Evolutionary conservation across 2,888 invertebrate species (phyloP), one percentile per base, ranked within the genome.

Genomic region (Synergus japonicus): DNA sequence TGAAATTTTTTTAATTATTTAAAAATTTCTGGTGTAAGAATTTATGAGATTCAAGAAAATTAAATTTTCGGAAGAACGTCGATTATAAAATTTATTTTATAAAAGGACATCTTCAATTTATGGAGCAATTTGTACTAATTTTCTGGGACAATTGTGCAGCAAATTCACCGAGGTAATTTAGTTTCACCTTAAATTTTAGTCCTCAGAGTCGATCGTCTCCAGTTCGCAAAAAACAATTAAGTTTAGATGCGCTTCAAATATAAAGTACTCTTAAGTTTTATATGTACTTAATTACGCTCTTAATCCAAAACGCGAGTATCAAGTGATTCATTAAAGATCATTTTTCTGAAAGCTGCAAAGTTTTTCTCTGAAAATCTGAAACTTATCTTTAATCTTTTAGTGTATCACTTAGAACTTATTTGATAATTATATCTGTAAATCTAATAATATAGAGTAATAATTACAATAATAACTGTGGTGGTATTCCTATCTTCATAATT

Each of bases 321-420:
- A 82, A 81, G 76, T 82, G 80, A 82, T 82, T 80, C 73, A 76
- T 80, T 85, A 81, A 78, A 82, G 77, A 81, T 66, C 18, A 43
- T 43, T 49, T n/a, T 77, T 78, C 73, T 73, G 9, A 82, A 65
- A 80, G 60, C 37, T 73, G 77, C 41, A 12, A 37, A 29, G 12
- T 3, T 69, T 69, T 29, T 8, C 10, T 69, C 10, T 37, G 37
- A 46, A 44, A 46, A 69, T n/a, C n/a, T 22, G 22, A 3, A 18
- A 73, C 8, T 4, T 49, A 49, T 41, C 12, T 29, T 76, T 41
- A 37, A 37, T 60, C 8, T 8, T 58, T 77, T 64, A 15, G 15
- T 77, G 29, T 43, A 66, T 66, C 66, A 41, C 66, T 44, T 66
- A 43, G 18, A 22, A 63, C 29, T 22, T 29, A 66, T 9, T 43